Conservation (phyloP, 2,888 invertebrate species). For the Orthonychiurus folsomi region DNA sequence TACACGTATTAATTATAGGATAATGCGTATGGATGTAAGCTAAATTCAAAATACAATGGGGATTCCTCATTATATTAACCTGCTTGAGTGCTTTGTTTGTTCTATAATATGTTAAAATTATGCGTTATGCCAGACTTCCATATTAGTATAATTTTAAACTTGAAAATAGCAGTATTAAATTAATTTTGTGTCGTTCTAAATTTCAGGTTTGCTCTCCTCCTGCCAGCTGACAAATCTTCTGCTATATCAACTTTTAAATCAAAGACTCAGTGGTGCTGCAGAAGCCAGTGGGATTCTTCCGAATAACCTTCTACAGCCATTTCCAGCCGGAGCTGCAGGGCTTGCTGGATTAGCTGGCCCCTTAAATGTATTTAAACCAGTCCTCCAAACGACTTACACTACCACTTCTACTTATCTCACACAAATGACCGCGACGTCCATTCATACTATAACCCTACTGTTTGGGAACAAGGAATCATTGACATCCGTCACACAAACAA, state of each 20-base stretch:
- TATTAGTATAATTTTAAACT: no score
- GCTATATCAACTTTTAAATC: slow-evolving; percentile 38
- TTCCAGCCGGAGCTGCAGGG: slow-evolving; percentile 16
- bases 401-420: slow-evolving; percentile 36
- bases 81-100: not conserved
- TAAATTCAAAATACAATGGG: no score
- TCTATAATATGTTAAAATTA: no score
- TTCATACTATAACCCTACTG: slow-evolving; percentile 36
- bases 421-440: slow-evolving; percentile 32
- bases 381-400: slow-evolving; percentile 27
- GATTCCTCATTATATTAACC: not conserved
- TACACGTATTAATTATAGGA: no score
- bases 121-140: no score
- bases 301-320: slow-evolving; percentile 25
- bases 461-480: slow-evolving; percentile 30
- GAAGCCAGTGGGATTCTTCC: slow-evolving; percentile 16
- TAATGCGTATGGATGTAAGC: no score
- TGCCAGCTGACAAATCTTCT: slow-evolving; percentile 40
- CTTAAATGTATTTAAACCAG: slow-evolving; percentile 32
- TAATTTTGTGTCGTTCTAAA: not conserved
- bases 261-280: slow-evolving; percentile 22
- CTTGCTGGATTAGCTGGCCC: slow-evolving; percentile 10
- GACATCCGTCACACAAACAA: slow-evolving; percentile 22
- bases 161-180: no score
- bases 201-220: slow-evolving; percentile 37